Base-by-base conservation (phyloP, 2,113 vertebrate species). In the Parotia lawesii region DNA sequence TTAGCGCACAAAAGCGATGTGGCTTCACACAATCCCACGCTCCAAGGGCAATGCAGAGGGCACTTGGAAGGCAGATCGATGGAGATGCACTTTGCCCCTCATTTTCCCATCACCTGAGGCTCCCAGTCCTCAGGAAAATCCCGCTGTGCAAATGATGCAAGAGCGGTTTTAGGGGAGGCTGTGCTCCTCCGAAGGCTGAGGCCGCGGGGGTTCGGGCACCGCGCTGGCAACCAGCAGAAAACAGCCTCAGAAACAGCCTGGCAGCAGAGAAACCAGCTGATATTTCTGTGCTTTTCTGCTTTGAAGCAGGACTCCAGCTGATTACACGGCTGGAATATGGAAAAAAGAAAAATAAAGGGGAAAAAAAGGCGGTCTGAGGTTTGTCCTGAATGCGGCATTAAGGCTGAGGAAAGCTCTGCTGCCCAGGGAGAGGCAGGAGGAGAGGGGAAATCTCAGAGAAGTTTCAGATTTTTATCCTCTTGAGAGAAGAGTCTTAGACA, bases 271-370 rank as follows among this genome's bases (percentile, higher is more conserved):
- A 66, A 58, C 1, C 92, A 77, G 71, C 82, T 85, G 90, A 33
- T 29, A 5, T 10, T 73, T 19, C 54, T 2, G 11, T 19, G 7
- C 47, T 77, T 33, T 28, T 9, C 64, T 74, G 16, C 71, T 92
- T 85, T 74, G 85, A 90, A 93, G 85, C 44, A 90, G 51, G 77
- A 31, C 60, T 85, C 79, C 79, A 83, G 82, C 75, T 92, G 85
- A 29, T 60, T 79, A 17, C 72, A 44, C 0, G 6, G 42, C 1
- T 83, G 62, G 60, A 77, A 54, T 40, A 29, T 7, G 28, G 8
- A 13, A 23, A 35, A 10, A 9, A n/a, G 18, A 25, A 17, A 8
- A 35, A 31, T 27, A 4, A 15, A 18, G 20, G 8, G 6, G 16
- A 29, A 15, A 2, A 21, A 45, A 13, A 15, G 12, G 8, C 11